Evolutionary conservation across 2,888 invertebrate genomes (phyloP), one percentile per base, ranked within the genome.

Genomic region (Drosophila austrosaltans): DNA sequence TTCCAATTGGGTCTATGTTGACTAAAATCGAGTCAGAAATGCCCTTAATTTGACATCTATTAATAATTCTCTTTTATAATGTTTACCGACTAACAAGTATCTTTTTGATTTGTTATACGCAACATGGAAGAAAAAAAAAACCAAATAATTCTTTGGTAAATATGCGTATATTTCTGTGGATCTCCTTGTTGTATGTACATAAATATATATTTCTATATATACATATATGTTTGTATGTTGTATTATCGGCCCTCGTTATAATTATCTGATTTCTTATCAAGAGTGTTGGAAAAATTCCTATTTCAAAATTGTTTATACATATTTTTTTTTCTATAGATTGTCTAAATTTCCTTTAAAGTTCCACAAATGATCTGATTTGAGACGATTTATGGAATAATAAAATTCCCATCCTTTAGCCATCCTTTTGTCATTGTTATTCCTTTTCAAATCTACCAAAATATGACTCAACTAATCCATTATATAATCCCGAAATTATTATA

Each of bases 41-140:
- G 83, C 82, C 83, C 83, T 83, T 87, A 82, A 82, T 82, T 87
- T 83, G 83, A 83, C 83, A 70, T 83, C 77, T 74, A 75, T 75
- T 63, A 63, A 28, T 66, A 70, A 63, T 69, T 63, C 69, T 42
- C 40, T 62, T 73, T 67, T 72, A 60, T 69, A 59, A 53, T 68
- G 42, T 65, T 60, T 63, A 66, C 63, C 30, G 16, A 53, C 54
- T 22, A 74, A 70, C 72, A 58, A 75, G 66, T 69, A 69, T 61
- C 71, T 86, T 53, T 72, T 56, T 61, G 81, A 70, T 75, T 67
- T 67, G 63, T 70, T 79, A 48, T 39, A 39, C 22, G 8, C 22
- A 69, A 10, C 42, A 20, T 40, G n/a, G 48, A 12, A 16, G 16
- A 16, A 25, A 20, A 56, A 28, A 10, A 22, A 58, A 58, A 12